phyloP scores from a whole-genome alignment of 2,113 vertebrate species.

The Rousettus leschenaultii region DNA sequence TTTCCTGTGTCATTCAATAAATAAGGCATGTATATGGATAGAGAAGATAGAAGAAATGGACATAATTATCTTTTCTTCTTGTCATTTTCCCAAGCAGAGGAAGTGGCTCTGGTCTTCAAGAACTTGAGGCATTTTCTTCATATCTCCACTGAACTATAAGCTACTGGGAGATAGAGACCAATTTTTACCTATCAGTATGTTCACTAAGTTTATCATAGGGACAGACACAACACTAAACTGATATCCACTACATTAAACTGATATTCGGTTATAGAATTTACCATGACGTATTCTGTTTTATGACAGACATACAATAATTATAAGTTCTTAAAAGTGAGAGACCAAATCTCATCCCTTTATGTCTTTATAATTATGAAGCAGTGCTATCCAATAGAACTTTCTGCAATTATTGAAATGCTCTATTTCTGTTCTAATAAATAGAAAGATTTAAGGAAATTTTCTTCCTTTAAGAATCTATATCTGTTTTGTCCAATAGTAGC shows the following conservation, averaged over 20 bases:
- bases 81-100: conserved; percentile 32
- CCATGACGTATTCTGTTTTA: background rate
- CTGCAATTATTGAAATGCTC: background rate
- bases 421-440: background rate
- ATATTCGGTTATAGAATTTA: background rate
- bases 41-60: background rate
- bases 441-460: background rate
- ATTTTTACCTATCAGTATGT: background rate
- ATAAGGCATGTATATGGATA: background rate
- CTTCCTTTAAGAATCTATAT: background rate
- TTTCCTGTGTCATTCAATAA: conserved; percentile 32
- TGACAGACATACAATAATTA: background rate
- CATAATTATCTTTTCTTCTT: conserved; percentile 2
- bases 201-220: background rate
- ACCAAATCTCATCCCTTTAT: background rate
- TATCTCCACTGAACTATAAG: background rate
- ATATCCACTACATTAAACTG: background rate
- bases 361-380: background rate
- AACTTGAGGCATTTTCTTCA: background rate
- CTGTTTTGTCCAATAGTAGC: background rate
- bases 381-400: background rate
- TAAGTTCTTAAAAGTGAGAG: background rate
- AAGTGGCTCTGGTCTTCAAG: background rate
- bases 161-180: background rate
- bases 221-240: background rate